phyloP scores from a whole-genome alignment of 1,140 invertebrate genomes.

The Pomacea maculata region DNA sequence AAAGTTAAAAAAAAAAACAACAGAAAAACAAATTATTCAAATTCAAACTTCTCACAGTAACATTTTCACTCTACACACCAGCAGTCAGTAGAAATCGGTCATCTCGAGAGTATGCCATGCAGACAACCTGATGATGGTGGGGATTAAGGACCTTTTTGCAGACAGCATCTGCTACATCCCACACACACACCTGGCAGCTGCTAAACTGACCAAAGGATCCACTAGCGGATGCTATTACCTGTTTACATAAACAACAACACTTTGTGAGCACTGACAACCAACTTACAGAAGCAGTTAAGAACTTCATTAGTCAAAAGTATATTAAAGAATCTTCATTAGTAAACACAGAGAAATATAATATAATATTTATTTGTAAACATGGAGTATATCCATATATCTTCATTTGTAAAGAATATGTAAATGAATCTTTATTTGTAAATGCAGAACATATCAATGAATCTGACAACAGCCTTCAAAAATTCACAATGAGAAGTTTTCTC shows the following conservation, averaged over 20 bases:
- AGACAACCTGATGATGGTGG: conserved; percentile 57
- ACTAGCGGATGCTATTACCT: conserved; percentile 62
- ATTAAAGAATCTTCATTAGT: too few species aligned
- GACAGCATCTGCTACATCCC: conserved; percentile 49
- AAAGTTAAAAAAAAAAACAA: too few species aligned
- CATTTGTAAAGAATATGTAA: too few species aligned
- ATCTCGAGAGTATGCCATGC: conserved; percentile 60
- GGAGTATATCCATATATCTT: too few species aligned
- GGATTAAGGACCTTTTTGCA: conserved; percentile 56
- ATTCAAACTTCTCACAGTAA: background rate
- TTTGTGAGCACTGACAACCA: conserved; percentile 3
- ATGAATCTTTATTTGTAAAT: too few species aligned
- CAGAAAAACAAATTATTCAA: background rate
- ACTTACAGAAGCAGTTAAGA: background rate
- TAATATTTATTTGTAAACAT: too few species aligned
- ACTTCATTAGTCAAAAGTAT: background rate
- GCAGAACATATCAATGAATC: too few species aligned
- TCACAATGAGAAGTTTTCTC: too few species aligned
- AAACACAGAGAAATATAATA: too few species aligned
- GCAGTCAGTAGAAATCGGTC: conserved; percentile 62
- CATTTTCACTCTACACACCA: conserved; percentile 31
- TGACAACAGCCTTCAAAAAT: too few species aligned
- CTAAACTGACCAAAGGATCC: conserved; percentile 46
- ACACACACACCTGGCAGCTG: conserved; percentile 58
- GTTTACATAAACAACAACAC: conserved; percentile 18